Conservation (phyloP, 2,888 invertebrate species). For the Apamea sordens region DNA sequence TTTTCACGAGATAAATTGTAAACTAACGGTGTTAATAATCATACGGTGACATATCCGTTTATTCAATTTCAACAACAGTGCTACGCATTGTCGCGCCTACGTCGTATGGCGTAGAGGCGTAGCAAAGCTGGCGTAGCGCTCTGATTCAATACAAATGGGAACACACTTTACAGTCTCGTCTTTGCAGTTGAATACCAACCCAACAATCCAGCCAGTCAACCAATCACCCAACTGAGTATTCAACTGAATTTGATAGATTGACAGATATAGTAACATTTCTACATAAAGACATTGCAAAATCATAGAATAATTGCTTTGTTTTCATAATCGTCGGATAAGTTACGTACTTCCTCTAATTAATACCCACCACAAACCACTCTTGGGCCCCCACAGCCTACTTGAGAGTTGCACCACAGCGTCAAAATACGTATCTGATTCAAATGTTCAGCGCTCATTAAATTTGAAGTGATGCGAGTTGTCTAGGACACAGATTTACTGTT, state of each 20-base stretch:
- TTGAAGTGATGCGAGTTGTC: constrained; percentile 21
- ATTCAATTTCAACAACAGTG: neutral
- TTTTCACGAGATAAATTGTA: too few species aligned
- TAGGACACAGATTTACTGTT: neutral
- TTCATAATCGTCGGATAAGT: neutral
- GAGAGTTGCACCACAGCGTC: neutral
- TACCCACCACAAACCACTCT: neutral
- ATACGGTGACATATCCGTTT: neutral
- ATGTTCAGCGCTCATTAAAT: constrained; percentile 27
- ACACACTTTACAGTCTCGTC: neutral
- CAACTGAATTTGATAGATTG: neutral
- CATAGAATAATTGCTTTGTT: neutral
- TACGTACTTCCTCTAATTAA: neutral
- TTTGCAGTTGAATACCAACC: neutral
- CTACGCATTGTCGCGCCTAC: constrained; percentile 12
- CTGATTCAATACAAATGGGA: constrained; percentile 3
- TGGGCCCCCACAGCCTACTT: neutral
- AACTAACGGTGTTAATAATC: too few species aligned
- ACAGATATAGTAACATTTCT: neutral
- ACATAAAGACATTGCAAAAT: neutral
- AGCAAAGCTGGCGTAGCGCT: constrained; percentile 9
- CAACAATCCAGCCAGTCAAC: too few species aligned
- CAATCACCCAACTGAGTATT: neutral
- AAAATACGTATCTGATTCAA: constrained; percentile 9
- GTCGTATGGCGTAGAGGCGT: neutral